phyloP scores from a whole-genome alignment of 64 coral and sea anemone species.

The Montipora capricornis region DNA sequence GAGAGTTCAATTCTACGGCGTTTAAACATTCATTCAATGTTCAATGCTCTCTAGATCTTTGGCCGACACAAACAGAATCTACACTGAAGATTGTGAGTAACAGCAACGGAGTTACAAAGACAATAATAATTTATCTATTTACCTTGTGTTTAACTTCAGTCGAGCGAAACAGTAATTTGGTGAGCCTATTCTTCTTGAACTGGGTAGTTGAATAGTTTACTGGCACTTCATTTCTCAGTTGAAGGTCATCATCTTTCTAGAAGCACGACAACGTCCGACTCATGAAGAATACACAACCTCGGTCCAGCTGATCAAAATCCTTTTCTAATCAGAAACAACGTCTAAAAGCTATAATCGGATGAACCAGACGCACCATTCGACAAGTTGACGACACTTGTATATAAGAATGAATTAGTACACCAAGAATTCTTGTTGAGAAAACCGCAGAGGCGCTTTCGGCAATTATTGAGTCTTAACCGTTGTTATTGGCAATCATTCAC shows the following conservation, averaged over 20 bases:
- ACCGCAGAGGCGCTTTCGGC: slow-evolving; percentile 1
- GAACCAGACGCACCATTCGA: slow-evolving; percentile 1
- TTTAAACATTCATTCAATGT: no score
- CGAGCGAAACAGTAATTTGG: background rate
- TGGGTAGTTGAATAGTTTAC: no score
- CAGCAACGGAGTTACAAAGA: no score
- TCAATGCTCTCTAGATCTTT: background rate
- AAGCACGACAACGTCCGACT: background rate
- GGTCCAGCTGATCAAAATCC: background rate
- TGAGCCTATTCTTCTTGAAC: background rate
- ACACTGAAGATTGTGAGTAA: background rate
- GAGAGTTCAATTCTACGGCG: no score
- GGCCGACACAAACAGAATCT: background rate
- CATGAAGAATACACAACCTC: background rate
- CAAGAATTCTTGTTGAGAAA: background rate
- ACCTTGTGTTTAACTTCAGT: background rate
- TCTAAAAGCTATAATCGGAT: slow-evolving; percentile 16
- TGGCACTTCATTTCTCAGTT: background rate
- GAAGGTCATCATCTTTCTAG: slow-evolving; percentile 3
- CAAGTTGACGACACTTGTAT: background rate
- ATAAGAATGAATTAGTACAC: background rate
- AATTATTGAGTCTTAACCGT: background rate
- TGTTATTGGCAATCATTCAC: background rate
- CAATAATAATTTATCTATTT: background rate
- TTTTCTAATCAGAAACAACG: background rate